phyloP scores from a whole-genome alignment of 1,140 invertebrate species.

The Drosophila mauritiana region DNA sequence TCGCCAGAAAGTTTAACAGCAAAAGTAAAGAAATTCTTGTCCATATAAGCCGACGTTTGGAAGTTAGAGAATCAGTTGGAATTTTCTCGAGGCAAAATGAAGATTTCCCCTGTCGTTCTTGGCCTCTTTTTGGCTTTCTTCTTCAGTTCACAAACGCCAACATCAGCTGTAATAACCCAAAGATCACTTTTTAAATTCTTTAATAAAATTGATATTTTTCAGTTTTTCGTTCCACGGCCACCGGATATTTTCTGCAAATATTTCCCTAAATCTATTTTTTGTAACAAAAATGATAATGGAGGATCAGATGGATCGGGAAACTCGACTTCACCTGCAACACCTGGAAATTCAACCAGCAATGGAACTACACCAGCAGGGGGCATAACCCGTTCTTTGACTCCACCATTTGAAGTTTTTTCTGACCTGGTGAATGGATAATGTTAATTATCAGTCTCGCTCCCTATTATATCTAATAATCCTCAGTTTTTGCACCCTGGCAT shows the following conservation, averaged over 20 bases:
- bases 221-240: background rate
- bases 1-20: background rate
- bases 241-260: background rate
- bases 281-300: background rate
- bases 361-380: background rate
- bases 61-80: background rate
- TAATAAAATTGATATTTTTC: background rate
- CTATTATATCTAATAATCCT: background rate
- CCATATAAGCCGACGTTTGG: background rate
- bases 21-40: background rate
- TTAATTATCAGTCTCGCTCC: background rate
- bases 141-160: background rate
- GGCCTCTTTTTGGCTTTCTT: slow-evolving; percentile 1
- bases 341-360: background rate
- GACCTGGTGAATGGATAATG: no score
- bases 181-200: no score
- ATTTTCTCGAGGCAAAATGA: slow-evolving; percentile 2
- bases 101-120: background rate
- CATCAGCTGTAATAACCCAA: background rate
- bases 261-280: background rate
- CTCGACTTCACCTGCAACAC: background rate
- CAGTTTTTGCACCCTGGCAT: background rate
- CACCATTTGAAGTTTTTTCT: background rate
- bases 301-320: background rate
- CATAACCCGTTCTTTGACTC: background rate